Conservation (phyloP, 1,140 invertebrate genomes). For the Bombus fervidus region DNA sequence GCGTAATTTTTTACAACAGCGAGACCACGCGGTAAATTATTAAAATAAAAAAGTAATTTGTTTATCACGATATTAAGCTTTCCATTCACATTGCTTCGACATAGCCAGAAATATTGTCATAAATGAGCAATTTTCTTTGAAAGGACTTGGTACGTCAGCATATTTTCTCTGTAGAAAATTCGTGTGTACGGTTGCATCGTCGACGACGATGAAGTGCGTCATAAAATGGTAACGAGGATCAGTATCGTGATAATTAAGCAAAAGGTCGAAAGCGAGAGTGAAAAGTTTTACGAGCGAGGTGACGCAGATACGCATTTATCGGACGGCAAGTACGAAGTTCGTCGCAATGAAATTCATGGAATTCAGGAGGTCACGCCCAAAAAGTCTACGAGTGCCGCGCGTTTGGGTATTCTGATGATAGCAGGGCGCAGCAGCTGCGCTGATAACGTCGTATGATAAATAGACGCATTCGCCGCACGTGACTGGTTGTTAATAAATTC, state of each 20-base stretch:
- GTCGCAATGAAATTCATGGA: conserved; percentile 39
- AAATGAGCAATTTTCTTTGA: not conserved
- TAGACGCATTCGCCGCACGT: conserved; percentile 40
- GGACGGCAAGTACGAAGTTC: conserved; percentile 2
- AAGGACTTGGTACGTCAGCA: not conserved
- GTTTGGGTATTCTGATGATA: conserved; percentile 40
- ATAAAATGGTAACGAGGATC: conserved; percentile 13
- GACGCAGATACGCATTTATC: conserved; percentile 31
- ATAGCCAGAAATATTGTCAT: not conserved
- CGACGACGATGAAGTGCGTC: not conserved
- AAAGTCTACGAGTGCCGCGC: conserved; percentile 26
- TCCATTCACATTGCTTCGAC: not conserved
- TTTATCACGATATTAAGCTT: not conserved
- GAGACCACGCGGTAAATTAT: not conserved
- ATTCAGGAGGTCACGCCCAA: conserved; percentile 32
- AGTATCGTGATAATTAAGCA: conserved; percentile 27
- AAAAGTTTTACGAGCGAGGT: conserved; percentile 26
- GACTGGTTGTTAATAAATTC: conserved; percentile 44
- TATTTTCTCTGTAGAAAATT: not conserved
- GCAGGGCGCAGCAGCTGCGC: conserved; percentile 34
- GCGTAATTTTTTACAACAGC: too few relatives aligned
- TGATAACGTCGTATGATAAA: conserved; percentile 52
- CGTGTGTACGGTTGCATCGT: not conserved
- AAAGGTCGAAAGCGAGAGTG: not conserved
- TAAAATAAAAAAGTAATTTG: not conserved